These are phyloP conservation scores for Caenorhabditis tropicalis DNA, from an alignment of 1,140 invertebrate species.

Conservation along the genomic window DNA sequence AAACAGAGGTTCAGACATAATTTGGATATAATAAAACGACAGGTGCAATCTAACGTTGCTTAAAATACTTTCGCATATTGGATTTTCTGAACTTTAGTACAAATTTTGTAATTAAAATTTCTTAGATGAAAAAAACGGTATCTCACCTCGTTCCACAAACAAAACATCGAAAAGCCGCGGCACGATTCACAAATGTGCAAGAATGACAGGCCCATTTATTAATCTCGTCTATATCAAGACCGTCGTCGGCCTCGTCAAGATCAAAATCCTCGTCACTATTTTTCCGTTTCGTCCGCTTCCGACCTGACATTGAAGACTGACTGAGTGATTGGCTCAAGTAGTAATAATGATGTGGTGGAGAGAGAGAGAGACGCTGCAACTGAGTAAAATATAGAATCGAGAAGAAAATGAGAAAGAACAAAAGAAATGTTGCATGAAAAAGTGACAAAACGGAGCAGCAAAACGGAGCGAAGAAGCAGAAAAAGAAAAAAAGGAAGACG, in stretches of 20 bases:
- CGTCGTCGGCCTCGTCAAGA: not conserved
- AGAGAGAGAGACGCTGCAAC: not conserved
- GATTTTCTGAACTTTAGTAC: no score
- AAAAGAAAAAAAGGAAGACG: not conserved
- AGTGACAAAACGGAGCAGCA: slow-evolving; percentile 24
- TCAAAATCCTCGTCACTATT: slow-evolving; percentile 27
- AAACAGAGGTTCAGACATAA: no score
- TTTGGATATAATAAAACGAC: no score
- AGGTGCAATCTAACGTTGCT: no score
- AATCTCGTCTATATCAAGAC: not conserved
- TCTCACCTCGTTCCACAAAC: slow-evolving; percentile 29
- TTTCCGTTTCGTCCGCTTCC: slow-evolving; percentile 20
- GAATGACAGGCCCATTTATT: slow-evolving; percentile 31
- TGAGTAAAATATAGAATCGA: not conserved
- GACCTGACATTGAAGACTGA: not conserved
- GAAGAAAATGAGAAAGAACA: slow-evolving; percentile 22
- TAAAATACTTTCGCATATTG: no score
- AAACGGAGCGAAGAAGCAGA: not conserved
- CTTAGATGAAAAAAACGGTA: no score
- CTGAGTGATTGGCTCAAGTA: not conserved
- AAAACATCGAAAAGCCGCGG: not conserved
- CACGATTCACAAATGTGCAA: slow-evolving; percentile 20
- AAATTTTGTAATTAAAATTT: no score
- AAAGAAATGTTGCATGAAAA: slow-evolving; percentile 30
- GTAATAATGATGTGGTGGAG: not conserved